Percentiles rank a stretch among this genome's conserved stretches.
phyloP scores from a whole-genome alignment of 1,140 invertebrate species.

The Cotesia typhae region DNA sequence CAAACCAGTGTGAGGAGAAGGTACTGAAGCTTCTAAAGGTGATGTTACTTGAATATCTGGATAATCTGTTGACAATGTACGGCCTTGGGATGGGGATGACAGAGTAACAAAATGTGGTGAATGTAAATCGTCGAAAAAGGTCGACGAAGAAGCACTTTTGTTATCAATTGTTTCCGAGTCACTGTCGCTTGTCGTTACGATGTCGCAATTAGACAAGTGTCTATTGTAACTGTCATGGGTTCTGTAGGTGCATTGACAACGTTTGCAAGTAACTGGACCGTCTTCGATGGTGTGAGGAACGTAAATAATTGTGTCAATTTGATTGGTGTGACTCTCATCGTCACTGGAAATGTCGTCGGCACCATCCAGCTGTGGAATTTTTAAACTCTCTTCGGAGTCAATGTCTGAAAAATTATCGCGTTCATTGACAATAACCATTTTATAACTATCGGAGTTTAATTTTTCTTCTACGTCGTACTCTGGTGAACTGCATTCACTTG shows the following conservation, averaged over 20 bases:
- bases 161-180: slow-evolving; percentile 69
- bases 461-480: slow-evolving; percentile 57
- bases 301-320: slow-evolving; percentile 54
- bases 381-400: slow-evolving; percentile 47
- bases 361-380: slow-evolving; percentile 78
- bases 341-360: slow-evolving; percentile 73
- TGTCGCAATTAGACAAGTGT: slow-evolving; percentile 82
- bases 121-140: slow-evolving; percentile 52
- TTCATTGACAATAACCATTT: slow-evolving; percentile 6
- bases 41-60: slow-evolving; percentile 58
- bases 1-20: slow-evolving; percentile 56
- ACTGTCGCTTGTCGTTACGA: slow-evolving; percentile 79
- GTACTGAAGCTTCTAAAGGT: slow-evolving; percentile 57
- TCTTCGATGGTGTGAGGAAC: slow-evolving; percentile 57
- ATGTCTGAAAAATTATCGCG: slow-evolving; percentile 19
- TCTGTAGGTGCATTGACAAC: slow-evolving; percentile 88
- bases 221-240: slow-evolving; percentile 86
- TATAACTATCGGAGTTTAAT: slow-evolving; percentile 33
- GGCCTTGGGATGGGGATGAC: slow-evolving; percentile 57
- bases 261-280: slow-evolving; percentile 84
- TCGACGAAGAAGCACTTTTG: slow-evolving; percentile 54
- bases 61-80: slow-evolving; percentile 54
- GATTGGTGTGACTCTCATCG: slow-evolving; percentile 52
- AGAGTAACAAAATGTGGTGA: slow-evolving; percentile 57
- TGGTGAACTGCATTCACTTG: slow-evolving; percentile 59